These are phyloP conservation scores for Dryas iulia DNA, from an alignment of 1,140 invertebrate species.

Conservation along the genomic window DNA sequence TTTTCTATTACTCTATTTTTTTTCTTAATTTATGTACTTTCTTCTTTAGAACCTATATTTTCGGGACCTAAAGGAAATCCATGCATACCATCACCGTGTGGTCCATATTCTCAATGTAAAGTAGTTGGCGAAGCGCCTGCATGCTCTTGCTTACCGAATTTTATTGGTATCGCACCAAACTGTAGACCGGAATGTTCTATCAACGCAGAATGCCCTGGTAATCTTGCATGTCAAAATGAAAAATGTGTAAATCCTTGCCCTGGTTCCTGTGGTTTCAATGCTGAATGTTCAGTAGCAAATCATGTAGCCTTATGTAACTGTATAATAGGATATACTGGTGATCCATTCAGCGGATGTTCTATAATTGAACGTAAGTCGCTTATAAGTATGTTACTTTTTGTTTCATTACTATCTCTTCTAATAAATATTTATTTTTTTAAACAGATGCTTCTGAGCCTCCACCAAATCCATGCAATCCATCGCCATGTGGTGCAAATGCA, in stretches of 20 bases:
- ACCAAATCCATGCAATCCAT: slow-evolving; percentile 87
- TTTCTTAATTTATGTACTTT: slow-evolving; percentile 54
- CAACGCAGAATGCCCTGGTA: slow-evolving; percentile 87
- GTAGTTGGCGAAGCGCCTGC: slow-evolving; percentile 85
- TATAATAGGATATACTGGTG: slow-evolving; percentile 85
- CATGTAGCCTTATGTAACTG: slow-evolving; percentile 89
- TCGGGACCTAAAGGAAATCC: slow-evolving; percentile 81
- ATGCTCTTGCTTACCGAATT: slow-evolving; percentile 87
- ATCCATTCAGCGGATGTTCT: slow-evolving; percentile 87
- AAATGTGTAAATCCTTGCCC: slow-evolving; percentile 90
- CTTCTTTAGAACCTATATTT: slow-evolving; percentile 76
- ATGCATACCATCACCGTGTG: slow-evolving; percentile 90
- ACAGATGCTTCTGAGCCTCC: slow-evolving; percentile 62
- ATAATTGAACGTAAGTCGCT: slow-evolving; percentile 68
- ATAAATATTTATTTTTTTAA: slow-evolving; percentile 12
- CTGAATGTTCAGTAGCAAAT: slow-evolving; percentile 86
- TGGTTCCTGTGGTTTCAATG: slow-evolving; percentile 88
- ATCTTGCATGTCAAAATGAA: slow-evolving; percentile 88
- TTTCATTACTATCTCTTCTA: not conserved
- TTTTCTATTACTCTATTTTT: slow-evolving; percentile 54
- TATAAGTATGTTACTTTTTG: not conserved
- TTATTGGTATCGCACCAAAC: slow-evolving; percentile 83
- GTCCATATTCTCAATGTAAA: slow-evolving; percentile 89
- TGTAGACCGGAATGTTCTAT: slow-evolving; percentile 89
- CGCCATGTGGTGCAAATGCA: slow-evolving; percentile 93